phyloP scores from a whole-genome alignment of 2,113 vertebrate species.

The Aegithalos caudatus region DNA sequence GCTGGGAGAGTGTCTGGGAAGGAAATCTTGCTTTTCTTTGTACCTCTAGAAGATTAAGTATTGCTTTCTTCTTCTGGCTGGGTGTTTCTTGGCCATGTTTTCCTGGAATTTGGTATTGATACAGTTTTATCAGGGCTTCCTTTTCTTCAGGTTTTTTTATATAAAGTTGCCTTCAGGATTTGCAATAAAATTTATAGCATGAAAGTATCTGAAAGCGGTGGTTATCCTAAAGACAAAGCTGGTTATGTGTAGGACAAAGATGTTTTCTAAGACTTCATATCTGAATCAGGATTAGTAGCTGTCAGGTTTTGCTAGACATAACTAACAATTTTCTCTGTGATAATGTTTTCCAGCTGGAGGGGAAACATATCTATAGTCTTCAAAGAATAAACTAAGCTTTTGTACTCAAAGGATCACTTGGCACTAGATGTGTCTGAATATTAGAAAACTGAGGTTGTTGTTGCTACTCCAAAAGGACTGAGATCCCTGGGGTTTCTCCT shows the following conservation, averaged over 20 bases:
- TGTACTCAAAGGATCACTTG: background rate
- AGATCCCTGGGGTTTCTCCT: background rate
- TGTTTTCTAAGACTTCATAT: background rate
- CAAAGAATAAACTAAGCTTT: background rate
- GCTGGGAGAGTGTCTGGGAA: background rate
- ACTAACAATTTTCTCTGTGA: background rate
- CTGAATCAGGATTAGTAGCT: background rate
- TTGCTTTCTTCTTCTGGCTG: background rate
- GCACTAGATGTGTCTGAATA: background rate
- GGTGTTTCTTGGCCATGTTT: background rate
- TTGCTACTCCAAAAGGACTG: background rate
- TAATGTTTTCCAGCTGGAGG: conserved; percentile 16
- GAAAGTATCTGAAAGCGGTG: background rate
- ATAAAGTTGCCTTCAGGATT: background rate
- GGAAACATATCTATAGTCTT: background rate
- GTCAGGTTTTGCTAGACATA: background rate
- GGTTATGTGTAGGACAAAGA: background rate
- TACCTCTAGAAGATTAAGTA: background rate
- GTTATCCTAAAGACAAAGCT: background rate
- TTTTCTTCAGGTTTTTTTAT: background rate
- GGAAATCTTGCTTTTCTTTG: background rate
- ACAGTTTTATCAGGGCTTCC: background rate
- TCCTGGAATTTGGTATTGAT: background rate
- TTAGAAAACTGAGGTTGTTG: background rate
- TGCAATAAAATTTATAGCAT: background rate